Base-by-base conservation (phyloP, 2,888 invertebrate species). In the Apamea sordens region DNA sequence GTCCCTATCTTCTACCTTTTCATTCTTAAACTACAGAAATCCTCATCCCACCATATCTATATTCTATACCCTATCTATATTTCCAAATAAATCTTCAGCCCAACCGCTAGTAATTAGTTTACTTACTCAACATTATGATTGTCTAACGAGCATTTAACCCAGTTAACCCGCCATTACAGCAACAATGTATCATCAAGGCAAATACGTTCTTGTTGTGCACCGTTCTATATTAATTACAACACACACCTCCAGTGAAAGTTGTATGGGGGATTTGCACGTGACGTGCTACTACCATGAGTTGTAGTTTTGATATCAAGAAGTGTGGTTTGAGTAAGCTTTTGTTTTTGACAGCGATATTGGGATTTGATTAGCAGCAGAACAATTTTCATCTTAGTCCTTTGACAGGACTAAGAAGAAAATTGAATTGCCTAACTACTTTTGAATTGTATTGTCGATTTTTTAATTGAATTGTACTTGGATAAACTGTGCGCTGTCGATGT, bases 151-250 rank as follows among this genome's bases (percentile, higher is more conserved):
- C 73, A 74, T 81, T 81, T 86, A 87, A 86, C 87, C 86, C 71
- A 87, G 61, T 77, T 87, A 73, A 61, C 32, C 70, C 24, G 41
- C 36, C 63, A 83, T 79, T 83, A 84, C 74, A 73, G 70, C 74
- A 84, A 87, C 82, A 85, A 83, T 85, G 80, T 77, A 85, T 85
- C 84, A 83, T 86, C 89, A 85, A 86, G 80, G 86, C 75, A 87
- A 86, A 82, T 79, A 83, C 76, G 89, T 77, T 85, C 88, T 86
- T 79, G 80, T 84, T 90, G 86, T 84, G 79, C 88, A 86, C 77
- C 77, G 74, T 77, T 83, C 88, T 86, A 88, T 87, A 87, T 88
- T 89, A 89, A 90, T 89, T 89, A 90, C 89, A 80, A 86, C 83
- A 88, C 47, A 84, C 72, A 69, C 68, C 67, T 79, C 65, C 41